Evolutionary conservation across 1,140 invertebrate species (phyloP).

Genomic region (Kradibia gibbosae): DNA sequence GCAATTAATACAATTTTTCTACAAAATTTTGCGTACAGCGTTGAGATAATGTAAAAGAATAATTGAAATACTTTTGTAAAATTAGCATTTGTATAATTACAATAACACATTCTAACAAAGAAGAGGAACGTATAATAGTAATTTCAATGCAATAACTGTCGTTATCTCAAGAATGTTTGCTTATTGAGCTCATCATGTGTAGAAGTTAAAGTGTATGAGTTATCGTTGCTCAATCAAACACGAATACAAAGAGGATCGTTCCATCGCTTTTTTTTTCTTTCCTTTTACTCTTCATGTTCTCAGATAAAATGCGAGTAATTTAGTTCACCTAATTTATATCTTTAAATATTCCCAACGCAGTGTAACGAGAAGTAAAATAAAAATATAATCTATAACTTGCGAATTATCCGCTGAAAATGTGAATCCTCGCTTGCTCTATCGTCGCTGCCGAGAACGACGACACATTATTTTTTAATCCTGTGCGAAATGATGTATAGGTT

Average conservation of each 20-base stretch:
- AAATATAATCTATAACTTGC: background rate
- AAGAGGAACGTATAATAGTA: background rate
- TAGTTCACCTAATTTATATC: background rate
- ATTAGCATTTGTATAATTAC: background rate
- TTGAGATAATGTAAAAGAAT: background rate
- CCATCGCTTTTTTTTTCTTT: slow-evolving; percentile 15
- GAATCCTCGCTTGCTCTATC: background rate
- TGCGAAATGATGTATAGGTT: background rate
- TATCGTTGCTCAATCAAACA: slow-evolving; percentile 25
- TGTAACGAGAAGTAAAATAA: background rate
- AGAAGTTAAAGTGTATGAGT: slow-evolving; percentile 6
- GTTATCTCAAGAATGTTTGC: slow-evolving; percentile 18
- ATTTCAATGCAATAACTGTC: slow-evolving; percentile 17
- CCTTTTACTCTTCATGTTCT: background rate
- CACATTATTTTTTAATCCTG: background rate
- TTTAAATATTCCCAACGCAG: background rate
- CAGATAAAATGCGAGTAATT: background rate
- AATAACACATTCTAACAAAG: background rate
- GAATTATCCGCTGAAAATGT: background rate
- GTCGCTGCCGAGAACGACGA: background rate
- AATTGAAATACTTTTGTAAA: background rate
- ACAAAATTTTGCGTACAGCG: background rate
- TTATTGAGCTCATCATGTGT: slow-evolving; percentile 16
- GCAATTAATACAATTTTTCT: too few species aligned
- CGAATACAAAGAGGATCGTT: slow-evolving; percentile 29